Base-by-base conservation (phyloP, 2,113 vertebrate genomes). In the Nothocercus julius region DNA sequence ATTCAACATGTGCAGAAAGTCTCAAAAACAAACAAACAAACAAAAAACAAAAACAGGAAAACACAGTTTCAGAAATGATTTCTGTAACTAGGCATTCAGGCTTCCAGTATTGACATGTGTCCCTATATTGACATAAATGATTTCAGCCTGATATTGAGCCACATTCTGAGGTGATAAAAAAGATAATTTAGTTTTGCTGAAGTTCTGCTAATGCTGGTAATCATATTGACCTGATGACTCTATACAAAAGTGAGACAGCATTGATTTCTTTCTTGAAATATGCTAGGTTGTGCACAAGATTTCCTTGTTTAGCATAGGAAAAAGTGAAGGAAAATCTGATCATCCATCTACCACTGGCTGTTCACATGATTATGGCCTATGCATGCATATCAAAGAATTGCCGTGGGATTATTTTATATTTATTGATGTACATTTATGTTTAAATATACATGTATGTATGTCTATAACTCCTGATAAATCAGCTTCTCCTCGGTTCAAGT, bases 321-420 rank as follows among this genome's bases (percentile, higher is more conserved):
- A 93, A 76, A 4, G 5, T 75, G 8, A 91, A 87, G 11, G 75
- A 49, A 49, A 49, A 90, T 67, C 7, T 40, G 34, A 59, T 59
- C 42, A 82, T 27, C 14, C 38, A 20, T 7, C 42, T 24, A 42
- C 8, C 5, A 2, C 36, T 45, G 2, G 24, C 36, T 68, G 19
- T 11, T 87, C 6, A 13, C 59, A 34, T 38, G n/a, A 34, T 70
- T 67, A 85, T 11, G 69, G 9, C 10, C 10, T 68, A 44, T 9
- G 58, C 0, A 1, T 44, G 7, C 5, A 24, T 11, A 28, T 22
- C 1, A 2, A 9, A n/a, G 4, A 32, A 38, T 19, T 28, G 12
- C 25, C 58, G 13, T 4, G 20, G 15, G 9, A 79, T 82, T 82
- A 79, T 82, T 82, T n/a, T 79, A n/a, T 53, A 34, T 58, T 5